phyloP scores from a whole-genome alignment of 1,140 invertebrate species.

The Caenorhabditis latens region DNA sequence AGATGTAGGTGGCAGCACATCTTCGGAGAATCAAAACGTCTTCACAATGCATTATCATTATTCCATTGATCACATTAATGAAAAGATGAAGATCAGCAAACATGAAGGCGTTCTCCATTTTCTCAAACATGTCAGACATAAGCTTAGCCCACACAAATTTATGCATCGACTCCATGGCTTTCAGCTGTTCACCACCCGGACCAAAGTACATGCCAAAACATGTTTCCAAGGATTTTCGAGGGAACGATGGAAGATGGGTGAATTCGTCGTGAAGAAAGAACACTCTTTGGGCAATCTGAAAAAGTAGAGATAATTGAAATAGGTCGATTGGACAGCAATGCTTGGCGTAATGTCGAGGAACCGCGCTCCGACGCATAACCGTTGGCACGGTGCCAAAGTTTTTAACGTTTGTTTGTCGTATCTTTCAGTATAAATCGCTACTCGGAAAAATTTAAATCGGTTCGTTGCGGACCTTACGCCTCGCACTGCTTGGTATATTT shows the following conservation, averaged over 20 bases:
- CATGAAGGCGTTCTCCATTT: conserved; percentile 98
- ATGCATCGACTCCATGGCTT: conserved; percentile 94
- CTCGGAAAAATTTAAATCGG: too few relatives aligned
- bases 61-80: conserved; percentile 96
- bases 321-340: too few relatives aligned
- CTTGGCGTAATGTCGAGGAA: too few relatives aligned
- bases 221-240: conserved; percentile 94
- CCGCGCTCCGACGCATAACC: too few relatives aligned
- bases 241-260: conserved; percentile 97
- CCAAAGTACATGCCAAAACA: conserved; percentile 94
- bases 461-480: too few relatives aligned
- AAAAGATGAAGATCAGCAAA: conserved; percentile 97
- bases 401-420: too few relatives aligned
- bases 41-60: conserved; percentile 95
- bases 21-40: conserved; percentile 94
- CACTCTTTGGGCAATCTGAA: conserved; percentile 89
- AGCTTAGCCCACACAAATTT: conserved; percentile 97
- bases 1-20: conserved; percentile 96
- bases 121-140: conserved; percentile 96
- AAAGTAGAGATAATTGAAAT: background rate
- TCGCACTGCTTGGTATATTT: too few relatives aligned
- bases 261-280: conserved; percentile 99
- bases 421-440: too few relatives aligned
- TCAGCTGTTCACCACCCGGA: conserved; percentile 90
- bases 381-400: too few relatives aligned